Evolutionary conservation across 2,888 invertebrate species (phyloP).

Genomic region (Alloplasta piceator): DNA sequence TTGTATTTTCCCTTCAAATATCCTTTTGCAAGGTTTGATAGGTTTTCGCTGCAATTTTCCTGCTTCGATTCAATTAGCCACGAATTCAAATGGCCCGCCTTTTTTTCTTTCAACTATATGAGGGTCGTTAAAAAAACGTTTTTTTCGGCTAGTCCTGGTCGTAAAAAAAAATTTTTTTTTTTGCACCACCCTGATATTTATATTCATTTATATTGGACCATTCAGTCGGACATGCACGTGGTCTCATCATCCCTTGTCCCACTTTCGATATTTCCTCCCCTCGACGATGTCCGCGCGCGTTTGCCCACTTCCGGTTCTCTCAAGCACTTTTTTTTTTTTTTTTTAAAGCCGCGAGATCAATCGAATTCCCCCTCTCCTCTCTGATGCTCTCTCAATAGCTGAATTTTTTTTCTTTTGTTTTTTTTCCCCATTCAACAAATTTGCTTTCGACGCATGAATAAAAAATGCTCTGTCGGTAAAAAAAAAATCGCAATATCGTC

Average conservation of each 20-base stretch:
- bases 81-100: too few species aligned
- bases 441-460: neutral
- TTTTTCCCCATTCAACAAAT: neutral
- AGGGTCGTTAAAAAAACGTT: too few species aligned
- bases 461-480: too few species aligned
- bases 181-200: too few species aligned
- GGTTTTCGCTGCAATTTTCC: constrained; percentile 8
- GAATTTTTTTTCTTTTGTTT: neutral
- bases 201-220: constrained; percentile 15
- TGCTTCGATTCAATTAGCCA: neutral
- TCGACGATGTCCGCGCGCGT: constrained; percentile 35
- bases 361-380: neutral
- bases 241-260: constrained; percentile 57
- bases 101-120: too few species aligned
- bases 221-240: constrained; percentile 49
- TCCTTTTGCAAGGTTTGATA: constrained; percentile 14
- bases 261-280: neutral
- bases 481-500: too few species aligned
- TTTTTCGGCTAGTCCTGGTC: too few species aligned
- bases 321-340: constrained; percentile 6
- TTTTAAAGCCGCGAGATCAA: constrained; percentile 47
- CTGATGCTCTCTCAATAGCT: neutral
- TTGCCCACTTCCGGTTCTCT: constrained; percentile 67
- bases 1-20: constrained; percentile 20
- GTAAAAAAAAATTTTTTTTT: too few species aligned